Evolutionary conservation across 2,113 vertebrate species (phyloP).

Genomic region (Mobula birostris): DNA sequence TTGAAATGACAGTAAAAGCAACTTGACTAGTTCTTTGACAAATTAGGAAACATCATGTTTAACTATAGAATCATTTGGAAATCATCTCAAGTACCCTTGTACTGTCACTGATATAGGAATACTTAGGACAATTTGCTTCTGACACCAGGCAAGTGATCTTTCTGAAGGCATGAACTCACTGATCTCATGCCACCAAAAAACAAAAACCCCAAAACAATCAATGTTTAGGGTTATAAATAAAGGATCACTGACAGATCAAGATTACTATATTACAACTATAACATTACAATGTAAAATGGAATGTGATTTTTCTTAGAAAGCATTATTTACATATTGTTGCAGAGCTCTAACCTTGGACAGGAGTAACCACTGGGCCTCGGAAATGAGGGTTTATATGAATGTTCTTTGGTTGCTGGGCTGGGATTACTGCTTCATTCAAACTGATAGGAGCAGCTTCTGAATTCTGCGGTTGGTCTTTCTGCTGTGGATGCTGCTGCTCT

Average conservation of each 20-base stretch:
- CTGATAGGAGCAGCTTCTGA: neutral
- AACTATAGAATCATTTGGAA: neutral
- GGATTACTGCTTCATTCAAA: slow-evolving; percentile 47
- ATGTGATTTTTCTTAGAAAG: neutral
- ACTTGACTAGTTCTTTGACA: neutral
- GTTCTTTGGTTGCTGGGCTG: slow-evolving; percentile 81
- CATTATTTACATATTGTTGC: neutral
- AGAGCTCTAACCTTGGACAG: slow-evolving; percentile 73
- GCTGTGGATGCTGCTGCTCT: neutral
- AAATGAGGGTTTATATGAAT: slow-evolving; percentile 99
- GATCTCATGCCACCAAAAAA: neutral
- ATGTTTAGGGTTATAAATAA: neutral
- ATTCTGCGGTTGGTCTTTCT: slow-evolving; percentile 10
- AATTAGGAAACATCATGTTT: neutral
- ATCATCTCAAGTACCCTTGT: neutral
- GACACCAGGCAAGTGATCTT: neutral
- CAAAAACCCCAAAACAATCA: neutral
- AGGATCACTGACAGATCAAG: neutral
- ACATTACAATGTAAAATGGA: neutral
- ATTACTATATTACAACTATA: neutral
- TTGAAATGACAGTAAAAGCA: too few species aligned
- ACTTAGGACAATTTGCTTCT: neutral
- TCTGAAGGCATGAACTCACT: neutral
- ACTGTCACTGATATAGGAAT: too few species aligned
- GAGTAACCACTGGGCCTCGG: slow-evolving; percentile 76